Conservation (phyloP, 2,113 vertebrate species). For the mouse (Mus musculus) region DNA sequence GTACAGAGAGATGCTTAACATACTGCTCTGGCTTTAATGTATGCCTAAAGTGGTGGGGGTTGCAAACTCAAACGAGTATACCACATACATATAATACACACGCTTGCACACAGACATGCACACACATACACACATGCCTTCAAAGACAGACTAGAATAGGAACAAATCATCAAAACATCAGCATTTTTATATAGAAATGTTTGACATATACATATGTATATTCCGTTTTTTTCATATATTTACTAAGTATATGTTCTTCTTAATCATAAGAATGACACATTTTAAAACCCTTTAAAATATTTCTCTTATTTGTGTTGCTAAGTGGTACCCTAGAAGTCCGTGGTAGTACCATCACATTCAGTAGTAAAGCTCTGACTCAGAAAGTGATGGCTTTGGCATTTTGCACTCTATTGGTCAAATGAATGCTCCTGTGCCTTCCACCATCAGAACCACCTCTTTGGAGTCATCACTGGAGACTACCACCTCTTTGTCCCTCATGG, state of each 20-base stretch:
- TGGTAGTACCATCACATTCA: not conserved
- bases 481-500: not conserved
- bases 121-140: too few relatives aligned
- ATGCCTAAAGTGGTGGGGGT: not conserved
- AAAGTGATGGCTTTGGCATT: constrained; percentile 38
- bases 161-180: not conserved
- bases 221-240: not conserved
- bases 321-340: not conserved
- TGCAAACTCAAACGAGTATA: too few relatives aligned
- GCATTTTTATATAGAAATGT: not conserved
- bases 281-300: not conserved
- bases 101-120: not conserved
- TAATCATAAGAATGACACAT: constrained; percentile 26
- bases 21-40: not conserved
- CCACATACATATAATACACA: not conserved
- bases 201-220: not conserved
- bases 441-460: not conserved
- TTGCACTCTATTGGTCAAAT: not conserved
- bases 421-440: not conserved
- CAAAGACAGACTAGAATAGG: not conserved
- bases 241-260: not conserved
- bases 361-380: constrained; percentile 7
- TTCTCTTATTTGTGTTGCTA: not conserved
- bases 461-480: not conserved
- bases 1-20: not conserved